These are phyloP conservation scores for Cryptophagus acutangulus DNA, from an alignment of 2,888 invertebrate species.

Conservation along the genomic window DNA sequence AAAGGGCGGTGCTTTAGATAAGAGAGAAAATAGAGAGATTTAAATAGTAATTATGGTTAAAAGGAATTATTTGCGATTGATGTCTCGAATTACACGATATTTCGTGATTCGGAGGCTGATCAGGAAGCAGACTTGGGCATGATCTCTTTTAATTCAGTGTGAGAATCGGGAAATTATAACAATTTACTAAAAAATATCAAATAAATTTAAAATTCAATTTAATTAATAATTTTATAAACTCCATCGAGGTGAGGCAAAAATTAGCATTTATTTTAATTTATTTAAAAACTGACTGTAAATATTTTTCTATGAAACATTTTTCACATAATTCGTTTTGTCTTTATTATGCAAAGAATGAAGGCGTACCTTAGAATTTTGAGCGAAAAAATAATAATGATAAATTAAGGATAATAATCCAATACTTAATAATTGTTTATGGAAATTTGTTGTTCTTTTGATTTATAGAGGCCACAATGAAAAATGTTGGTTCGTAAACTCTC, in stretches of 20 bases:
- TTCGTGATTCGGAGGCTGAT: conserved; percentile 21
- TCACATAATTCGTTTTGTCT: too few relatives aligned
- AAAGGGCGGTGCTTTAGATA: too few relatives aligned
- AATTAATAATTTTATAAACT: too few relatives aligned
- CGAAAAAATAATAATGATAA: not conserved
- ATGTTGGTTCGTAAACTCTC: conserved; percentile 21
- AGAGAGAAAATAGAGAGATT: too few relatives aligned
- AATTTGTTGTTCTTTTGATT: conserved; percentile 21
- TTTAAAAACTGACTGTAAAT: too few relatives aligned
- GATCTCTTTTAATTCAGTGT: conserved; percentile 19
- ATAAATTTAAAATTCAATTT: too few relatives aligned
- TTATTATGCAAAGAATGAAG: conserved; percentile 9
- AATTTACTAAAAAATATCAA: too few relatives aligned
- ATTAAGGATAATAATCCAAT: conserved; percentile 4
- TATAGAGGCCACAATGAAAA: conserved; percentile 23
- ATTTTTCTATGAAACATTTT: too few relatives aligned
- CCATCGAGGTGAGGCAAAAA: too few relatives aligned
- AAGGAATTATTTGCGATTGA: too few relatives aligned
- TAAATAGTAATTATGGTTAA: too few relatives aligned
- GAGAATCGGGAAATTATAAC: conserved; percentile 14
- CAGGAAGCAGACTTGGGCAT: conserved; percentile 21
- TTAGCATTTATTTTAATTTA: too few relatives aligned
- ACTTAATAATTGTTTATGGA: conserved; percentile 20
- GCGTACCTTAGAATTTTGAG: conserved; percentile 5
- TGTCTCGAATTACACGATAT: conserved; percentile 15